Conservation (phyloP, 2,888 invertebrate genomes). For the Eubasilissa splendida region DNA sequence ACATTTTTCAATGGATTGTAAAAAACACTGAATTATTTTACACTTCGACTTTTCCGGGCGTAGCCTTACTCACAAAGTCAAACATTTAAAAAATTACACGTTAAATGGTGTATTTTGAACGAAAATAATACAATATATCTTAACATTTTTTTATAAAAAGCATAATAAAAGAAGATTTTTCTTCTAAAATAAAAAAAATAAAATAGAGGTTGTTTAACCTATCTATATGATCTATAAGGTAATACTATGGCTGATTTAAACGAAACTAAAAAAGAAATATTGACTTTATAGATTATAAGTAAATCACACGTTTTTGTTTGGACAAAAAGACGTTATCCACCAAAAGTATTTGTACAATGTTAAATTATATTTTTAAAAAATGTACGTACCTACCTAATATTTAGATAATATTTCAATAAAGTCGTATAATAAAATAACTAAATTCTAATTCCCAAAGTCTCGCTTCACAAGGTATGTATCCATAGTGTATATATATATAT, state of each 20-base stretch:
- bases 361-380: constrained; percentile 28
- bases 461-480: background rate
- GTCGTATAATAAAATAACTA: background rate
- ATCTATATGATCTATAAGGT: constrained; percentile 31
- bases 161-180: background rate
- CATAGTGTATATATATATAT: too few relatives aligned
- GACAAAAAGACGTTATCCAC: constrained; percentile 24
- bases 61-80: background rate
- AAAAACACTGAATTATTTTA: background rate
- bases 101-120: background rate
- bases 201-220: background rate
- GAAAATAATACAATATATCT: background rate
- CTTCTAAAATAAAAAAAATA: background rate
- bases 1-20: constrained; percentile 2
- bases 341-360: constrained; percentile 36
- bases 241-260: constrained; percentile 38
- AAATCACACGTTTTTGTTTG: constrained; percentile 40
- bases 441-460: background rate
- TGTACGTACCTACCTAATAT: background rate
- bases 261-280: constrained; percentile 8
- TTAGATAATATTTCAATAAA: background rate
- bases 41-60: background rate
- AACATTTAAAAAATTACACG: background rate
- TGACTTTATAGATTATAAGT: constrained; percentile 31
- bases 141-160: constrained; percentile 10